Base-by-base conservation (phyloP, 2,797 vertebrate species). In the Mallotus villosus region DNA sequence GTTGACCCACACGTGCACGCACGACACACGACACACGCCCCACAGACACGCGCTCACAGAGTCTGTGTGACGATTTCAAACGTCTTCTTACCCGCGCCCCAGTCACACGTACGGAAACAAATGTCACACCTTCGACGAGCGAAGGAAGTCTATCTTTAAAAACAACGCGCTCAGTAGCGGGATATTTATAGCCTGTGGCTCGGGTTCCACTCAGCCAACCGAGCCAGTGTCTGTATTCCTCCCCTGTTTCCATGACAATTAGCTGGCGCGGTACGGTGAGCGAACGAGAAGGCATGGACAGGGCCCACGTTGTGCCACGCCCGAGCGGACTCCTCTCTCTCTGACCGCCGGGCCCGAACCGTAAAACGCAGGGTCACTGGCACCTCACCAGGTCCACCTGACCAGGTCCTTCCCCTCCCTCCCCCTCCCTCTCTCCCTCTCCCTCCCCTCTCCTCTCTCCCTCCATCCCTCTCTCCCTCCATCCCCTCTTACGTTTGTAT, bases 341-440 rank as follows among this genome's bases (percentile, higher is more conserved):
- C 67, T 71, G 58, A 75, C 83, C 86, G 67, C 76, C 81, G 74
- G 79, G n/a, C n/a, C 78, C 79, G 16, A 72, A 80, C 70, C 63
- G 75, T 78, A 84, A 75, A 89, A 85, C 80, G 83, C 86, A 86
- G 81, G 68, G 77, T 82, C 80, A 84, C 75, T 88, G 86, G 89
- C 89, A 77, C 67, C 76, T 71, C 73, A 83, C 87, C 87, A 86
- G 77, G 22, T 73, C 57, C 46, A 2, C 46, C 46, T n/a, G n/a
- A n/a, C n/a, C n/a, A n/a, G n/a, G n/a, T n/a, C n/a, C n/a, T n/a
- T n/a, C n/a, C n/a, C n/a, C n/a, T n/a, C n/a, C n/a, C 46, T 51
- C 46, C 46, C 2, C 16, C 46, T 4, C 22, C 49, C 37, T 6
- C 37, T 22, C 12, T 7, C 72, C 71, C 46, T 53, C 69, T 61